These are phyloP conservation scores for Anisognathus igniventris DNA, from an alignment of 2,797 vertebrate species.

Conservation along the genomic window DNA sequence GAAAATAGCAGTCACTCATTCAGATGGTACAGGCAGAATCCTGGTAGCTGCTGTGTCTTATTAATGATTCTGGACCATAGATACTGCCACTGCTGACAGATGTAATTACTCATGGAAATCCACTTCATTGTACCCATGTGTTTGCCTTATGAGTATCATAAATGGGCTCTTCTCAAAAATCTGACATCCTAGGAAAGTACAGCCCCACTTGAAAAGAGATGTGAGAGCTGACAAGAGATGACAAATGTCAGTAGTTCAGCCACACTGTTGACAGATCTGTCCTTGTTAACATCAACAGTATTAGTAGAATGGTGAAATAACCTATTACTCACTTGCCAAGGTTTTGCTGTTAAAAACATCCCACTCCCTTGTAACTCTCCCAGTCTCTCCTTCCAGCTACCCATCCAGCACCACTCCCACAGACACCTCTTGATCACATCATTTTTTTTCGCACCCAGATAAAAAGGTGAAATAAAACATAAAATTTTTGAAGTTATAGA, in stretches of 20 bases:
- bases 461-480: background rate
- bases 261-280: background rate
- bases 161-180: constrained; percentile 39
- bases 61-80: constrained; percentile 34
- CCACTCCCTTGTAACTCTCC: background rate
- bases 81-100: constrained; percentile 24
- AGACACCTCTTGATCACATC: background rate
- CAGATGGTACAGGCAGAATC: background rate
- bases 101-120: constrained; percentile 57
- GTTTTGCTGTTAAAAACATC: background rate
- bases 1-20: constrained; percentile 7
- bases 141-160: constrained; percentile 33
- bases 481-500: background rate
- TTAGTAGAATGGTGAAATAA: constrained; percentile 1
- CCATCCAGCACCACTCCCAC: background rate
- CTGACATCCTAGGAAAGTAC: constrained; percentile 1
- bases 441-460: background rate
- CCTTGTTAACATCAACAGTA: constrained; percentile 11
- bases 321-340: background rate
- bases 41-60: background rate
- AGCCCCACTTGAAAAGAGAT: background rate
- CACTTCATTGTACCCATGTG: background rate
- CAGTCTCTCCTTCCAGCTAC: background rate
- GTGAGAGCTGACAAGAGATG: constrained; percentile 23
- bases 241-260: constrained; percentile 38